Evolutionary conservation across 2,888 invertebrate genomes (phyloP).

Genomic region (Plagodis dolabraria): DNA sequence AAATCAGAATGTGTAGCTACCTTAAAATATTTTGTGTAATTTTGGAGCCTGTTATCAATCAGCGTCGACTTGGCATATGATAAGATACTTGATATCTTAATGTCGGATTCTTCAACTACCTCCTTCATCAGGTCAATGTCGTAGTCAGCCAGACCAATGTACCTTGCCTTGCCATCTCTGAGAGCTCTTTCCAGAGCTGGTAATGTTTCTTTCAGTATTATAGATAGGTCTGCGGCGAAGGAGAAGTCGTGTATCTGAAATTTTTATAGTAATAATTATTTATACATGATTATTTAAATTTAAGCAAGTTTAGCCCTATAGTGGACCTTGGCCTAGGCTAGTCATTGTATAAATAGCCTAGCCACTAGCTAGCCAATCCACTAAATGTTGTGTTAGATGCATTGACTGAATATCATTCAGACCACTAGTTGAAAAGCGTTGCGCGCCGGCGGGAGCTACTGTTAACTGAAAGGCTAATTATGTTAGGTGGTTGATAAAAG

Average conservation of each 20-base stretch:
- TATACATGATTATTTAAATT: too few species aligned
- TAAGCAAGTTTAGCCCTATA: too few species aligned
- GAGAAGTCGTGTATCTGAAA: constrained; percentile 96
- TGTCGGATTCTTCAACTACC: constrained; percentile 86
- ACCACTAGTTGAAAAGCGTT: too few species aligned
- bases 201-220: constrained; percentile 93
- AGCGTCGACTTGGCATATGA: constrained; percentile 93
- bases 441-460: too few species aligned
- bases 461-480: too few species aligned
- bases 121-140: constrained; percentile 91
- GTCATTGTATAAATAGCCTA: too few species aligned
- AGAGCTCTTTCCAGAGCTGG: constrained; percentile 92
- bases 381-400: too few species aligned
- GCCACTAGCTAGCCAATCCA: too few species aligned
- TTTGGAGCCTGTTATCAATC: constrained; percentile 90
- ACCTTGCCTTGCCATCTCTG: constrained; percentile 88
- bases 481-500: too few species aligned
- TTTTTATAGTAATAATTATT: neutral
- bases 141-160: constrained; percentile 95
- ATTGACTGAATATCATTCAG: too few species aligned
- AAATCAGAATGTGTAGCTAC: constrained; percentile 63
- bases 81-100: constrained; percentile 89
- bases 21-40: constrained; percentile 91
- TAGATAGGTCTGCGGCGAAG: constrained; percentile 90
- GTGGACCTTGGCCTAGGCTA: too few species aligned